Conservation (phyloP, 2,888 invertebrate genomes). For the Mamestra brassicae region DNA sequence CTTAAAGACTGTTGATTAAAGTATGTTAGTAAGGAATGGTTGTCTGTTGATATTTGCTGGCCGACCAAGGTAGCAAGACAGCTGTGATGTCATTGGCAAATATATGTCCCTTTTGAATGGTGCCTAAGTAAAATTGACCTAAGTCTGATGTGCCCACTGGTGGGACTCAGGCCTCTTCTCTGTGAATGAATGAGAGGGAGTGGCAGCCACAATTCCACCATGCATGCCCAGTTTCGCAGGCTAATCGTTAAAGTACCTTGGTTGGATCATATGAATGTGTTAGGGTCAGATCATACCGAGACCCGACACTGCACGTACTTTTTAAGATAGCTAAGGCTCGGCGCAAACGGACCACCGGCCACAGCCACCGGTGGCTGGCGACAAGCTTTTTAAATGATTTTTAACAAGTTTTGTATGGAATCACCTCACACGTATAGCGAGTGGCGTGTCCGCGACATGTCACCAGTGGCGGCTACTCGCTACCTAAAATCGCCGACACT, state of each 20-base stretch:
- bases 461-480: too few species aligned
- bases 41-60: conserved; percentile 12
- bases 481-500: too few species aligned
- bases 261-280: conserved; percentile 11
- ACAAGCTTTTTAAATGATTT: too few species aligned
- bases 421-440: too few species aligned
- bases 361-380: too few species aligned
- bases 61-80: neutral
- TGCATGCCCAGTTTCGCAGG: neutral
- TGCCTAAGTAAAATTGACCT: neutral
- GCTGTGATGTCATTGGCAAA: neutral
- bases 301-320: neutral
- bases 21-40: conserved; percentile 33
- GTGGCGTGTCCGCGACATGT: too few species aligned
- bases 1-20: conserved; percentile 46
- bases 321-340: neutral
- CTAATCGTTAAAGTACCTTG: neutral
- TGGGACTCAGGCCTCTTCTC: too few species aligned
- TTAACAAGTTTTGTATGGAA: too few species aligned
- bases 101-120: neutral
- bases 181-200: neutral
- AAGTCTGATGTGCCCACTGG: neutral
- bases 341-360: too few species aligned
- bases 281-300: neutral
- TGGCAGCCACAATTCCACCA: neutral